phyloP scores from a whole-genome alignment of 1,140 invertebrate species.

The Armadillidium nasatum region DNA sequence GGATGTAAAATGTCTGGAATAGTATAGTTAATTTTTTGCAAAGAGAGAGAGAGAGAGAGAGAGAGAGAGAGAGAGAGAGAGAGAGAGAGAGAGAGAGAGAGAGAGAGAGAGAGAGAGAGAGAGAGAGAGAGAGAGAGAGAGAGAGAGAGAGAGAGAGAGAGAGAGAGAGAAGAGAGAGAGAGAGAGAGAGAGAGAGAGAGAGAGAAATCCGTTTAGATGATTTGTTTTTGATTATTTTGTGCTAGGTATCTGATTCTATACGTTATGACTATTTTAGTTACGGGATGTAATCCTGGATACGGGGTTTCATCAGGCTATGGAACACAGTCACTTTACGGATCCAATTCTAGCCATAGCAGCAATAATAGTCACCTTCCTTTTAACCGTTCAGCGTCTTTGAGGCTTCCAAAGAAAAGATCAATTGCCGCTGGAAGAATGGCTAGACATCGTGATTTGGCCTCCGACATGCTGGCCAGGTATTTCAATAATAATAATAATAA shows the following conservation, averaged over 20 bases:
- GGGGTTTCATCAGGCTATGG: constrained; percentile 31
- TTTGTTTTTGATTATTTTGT: background rate
- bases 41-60: too few species aligned
- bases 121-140: too few species aligned
- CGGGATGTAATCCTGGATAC: constrained; percentile 29
- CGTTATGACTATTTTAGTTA: constrained; percentile 14
- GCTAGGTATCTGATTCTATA: background rate
- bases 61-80: too few species aligned
- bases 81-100: too few species aligned
- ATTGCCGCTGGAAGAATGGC: constrained; percentile 7
- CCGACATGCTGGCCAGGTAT: constrained; percentile 29
- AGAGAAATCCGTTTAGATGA: too few species aligned
- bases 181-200: too few species aligned
- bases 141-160: too few species aligned
- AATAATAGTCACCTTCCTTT: background rate
- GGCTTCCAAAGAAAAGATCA: constrained; percentile 1
- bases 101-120: too few species aligned
- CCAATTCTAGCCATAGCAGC: constrained; percentile 17
- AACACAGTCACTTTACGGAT: constrained; percentile 28
- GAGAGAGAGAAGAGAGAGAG: too few species aligned
- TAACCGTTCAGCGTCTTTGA: constrained; percentile 23
- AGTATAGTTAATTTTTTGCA: too few species aligned
- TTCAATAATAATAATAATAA: too few species aligned
- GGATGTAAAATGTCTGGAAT: too few species aligned
- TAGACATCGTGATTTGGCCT: constrained; percentile 15